phyloP scores from a whole-genome alignment of 2,888 invertebrate species.

The Pachydiplax longipennis region DNA sequence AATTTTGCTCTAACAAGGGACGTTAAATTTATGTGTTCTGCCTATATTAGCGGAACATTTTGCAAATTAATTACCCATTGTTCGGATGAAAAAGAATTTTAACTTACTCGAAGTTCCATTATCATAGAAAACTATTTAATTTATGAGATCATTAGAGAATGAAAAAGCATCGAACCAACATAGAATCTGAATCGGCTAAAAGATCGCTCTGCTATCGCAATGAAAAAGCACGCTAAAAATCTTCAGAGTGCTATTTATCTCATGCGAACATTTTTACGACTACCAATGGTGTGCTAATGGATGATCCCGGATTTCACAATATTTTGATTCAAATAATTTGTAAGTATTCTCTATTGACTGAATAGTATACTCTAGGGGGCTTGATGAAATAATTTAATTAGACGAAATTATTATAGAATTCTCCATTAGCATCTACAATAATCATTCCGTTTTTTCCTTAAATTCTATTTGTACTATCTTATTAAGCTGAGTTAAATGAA shows the following conservation, averaged over 20 bases:
- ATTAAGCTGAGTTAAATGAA: too few species aligned
- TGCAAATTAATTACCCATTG: neutral
- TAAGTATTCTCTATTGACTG: too few species aligned
- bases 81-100: neutral
- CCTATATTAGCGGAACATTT: neutral
- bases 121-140: neutral
- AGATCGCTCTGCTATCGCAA: neutral
- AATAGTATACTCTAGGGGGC: too few species aligned
- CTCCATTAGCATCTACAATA: too few species aligned
- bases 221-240: neutral
- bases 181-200: neutral
- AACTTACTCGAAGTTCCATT: neutral
- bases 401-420: too few species aligned
- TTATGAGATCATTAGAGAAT: neutral
- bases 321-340: neutral
- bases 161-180: neutral
- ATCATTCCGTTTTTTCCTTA: too few species aligned
- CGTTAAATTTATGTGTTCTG: neutral
- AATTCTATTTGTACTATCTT: too few species aligned
- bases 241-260: neutral
- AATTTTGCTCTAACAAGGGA: neutral
- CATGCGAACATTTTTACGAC: neutral
- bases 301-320: neutral
- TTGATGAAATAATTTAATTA: too few species aligned
- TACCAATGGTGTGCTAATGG: neutral